Evolutionary conservation across 2,888 invertebrate genomes (phyloP), one percentile per base, ranked within the genome.

Genomic region (Aproaerema taeniolella): DNA sequence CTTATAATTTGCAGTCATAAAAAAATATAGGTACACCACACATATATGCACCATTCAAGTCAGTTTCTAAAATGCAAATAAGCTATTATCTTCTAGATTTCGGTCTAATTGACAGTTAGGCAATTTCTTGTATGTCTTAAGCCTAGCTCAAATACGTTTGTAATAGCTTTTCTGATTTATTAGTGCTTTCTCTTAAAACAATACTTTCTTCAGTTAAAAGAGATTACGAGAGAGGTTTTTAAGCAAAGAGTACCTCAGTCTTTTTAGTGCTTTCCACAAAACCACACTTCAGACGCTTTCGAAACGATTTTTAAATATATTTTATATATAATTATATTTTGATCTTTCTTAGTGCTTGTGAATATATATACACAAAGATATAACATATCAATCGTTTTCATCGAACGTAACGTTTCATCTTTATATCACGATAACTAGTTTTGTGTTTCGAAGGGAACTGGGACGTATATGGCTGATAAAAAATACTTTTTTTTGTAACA

Each of bases 111-210:
- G 55, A 46, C 50, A 50, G 53, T 52, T 57, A 58, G 49, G 44
- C 40, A 48, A 25, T 16, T 13, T 40, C 28, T 38, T 58, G 57
- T 56, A 52, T 49, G 49, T 59, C 55, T 67, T 61, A 64, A 50
- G 47, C 46, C 49, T 53, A 53, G 55, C 54, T 53, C 39, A 44
- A 51, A 5, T 52, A 49, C 55, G 44, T 63, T 58, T 53, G 62
- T 46, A 44, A 45, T 57, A 55, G 49, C 45, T 48, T 46, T 42
- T 38, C 49, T 47, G 42, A 49, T 60, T 52, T 58, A 52, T 47
- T 56, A 49, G 1, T 53, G 49, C 64, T 81, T 81, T 82, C 81
- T 76, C 78, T 66, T 67, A 51, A 67, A 68, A 71, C 63, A 70
- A 65, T 60, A 43, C 26, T 5, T n/a, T 2, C 16, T 26, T 12